Evolutionary conservation across 2,797 vertebrate genomes (phyloP).

Genomic region (Acrossocheilus fasciatus): DNA sequence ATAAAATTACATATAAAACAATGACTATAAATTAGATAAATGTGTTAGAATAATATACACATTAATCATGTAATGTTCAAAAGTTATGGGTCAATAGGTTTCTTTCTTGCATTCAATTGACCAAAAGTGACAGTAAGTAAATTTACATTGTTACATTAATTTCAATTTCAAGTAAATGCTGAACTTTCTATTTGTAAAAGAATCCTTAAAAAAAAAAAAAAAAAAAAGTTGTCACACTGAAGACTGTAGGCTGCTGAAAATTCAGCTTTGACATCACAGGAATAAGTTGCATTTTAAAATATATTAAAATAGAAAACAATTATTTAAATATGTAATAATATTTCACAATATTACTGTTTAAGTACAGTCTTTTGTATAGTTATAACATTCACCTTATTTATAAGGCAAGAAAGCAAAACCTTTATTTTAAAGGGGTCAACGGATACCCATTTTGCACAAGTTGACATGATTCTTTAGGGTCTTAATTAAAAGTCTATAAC

Average conservation of each 20-base stretch:
- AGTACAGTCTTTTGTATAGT: background rate
- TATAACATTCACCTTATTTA: background rate
- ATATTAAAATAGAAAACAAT: background rate
- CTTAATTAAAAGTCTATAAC: too few species aligned
- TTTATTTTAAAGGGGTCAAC: background rate
- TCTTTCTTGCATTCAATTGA: background rate
- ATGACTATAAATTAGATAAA: background rate
- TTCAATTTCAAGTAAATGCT: background rate
- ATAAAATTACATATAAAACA: background rate
- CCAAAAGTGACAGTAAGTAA: background rate
- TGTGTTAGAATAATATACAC: background rate
- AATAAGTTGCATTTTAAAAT: background rate
- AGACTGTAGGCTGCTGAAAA: background rate
- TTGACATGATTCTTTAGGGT: too few species aligned
- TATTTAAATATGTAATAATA: background rate
- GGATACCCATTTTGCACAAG: too few species aligned
- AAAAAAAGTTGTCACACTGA: background rate
- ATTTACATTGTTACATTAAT: background rate
- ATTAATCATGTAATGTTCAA: background rate
- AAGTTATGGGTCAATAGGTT: background rate
- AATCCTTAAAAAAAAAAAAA: background rate
- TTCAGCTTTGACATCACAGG: background rate
- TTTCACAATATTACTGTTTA: background rate
- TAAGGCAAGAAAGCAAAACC: background rate
- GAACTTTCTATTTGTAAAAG: background rate